These are phyloP conservation scores for Macropodus opercularis DNA, from an alignment of 2,797 vertebrate genomes.

Conservation along the genomic window DNA sequence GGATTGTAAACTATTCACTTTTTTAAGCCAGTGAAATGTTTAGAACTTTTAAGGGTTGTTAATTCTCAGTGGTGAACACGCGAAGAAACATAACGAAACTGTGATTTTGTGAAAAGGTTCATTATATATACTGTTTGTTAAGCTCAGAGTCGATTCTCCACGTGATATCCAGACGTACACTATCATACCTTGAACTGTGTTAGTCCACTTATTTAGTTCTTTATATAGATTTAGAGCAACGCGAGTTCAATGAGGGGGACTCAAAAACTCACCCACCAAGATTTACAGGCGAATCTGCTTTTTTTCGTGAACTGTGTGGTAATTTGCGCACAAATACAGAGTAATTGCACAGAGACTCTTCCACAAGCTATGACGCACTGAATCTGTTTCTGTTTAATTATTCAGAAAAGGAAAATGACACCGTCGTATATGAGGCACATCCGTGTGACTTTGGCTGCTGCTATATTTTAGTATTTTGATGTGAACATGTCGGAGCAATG, in stretches of 20 bases:
- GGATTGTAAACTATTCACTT: conserved; percentile 46
- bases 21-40: neutral
- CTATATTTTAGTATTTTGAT: conserved; percentile 78
- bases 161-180: conserved; percentile 17
- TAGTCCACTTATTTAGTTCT: conserved; percentile 1
- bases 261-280: conserved; percentile 4
- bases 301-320: conserved; percentile 46
- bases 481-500: conserved; percentile 67
- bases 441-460: conserved; percentile 72
- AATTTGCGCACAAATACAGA: conserved; percentile 53
- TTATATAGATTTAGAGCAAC: conserved; percentile 4
- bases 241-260: conserved; percentile 2
- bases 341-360: conserved; percentile 17
- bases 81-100: neutral
- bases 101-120: neutral
- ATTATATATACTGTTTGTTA: conserved; percentile 4
- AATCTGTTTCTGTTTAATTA: conserved; percentile 55
- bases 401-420: conserved; percentile 56
- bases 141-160: conserved; percentile 14
- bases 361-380: conserved; percentile 53
- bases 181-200: conserved; percentile 9
- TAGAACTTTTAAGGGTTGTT: conserved; percentile 5
- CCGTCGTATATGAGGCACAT: conserved; percentile 56
- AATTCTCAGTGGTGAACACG: conserved; percentile 5
- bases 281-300: conserved; percentile 28